Percentiles rank a stretch among this genome's conserved stretches.
Evolutionary conservation across 2,113 vertebrate species (phyloP).

Genomic region (Oryctolagus cuniculus): mOryCun1.1 NC_091439.1:17727001-17727500

Average conservation of each 20-base stretch:
- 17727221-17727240: background rate
- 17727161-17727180: background rate
- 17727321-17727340: background rate
- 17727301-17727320: background rate
- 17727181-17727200: background rate
- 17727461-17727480: background rate
- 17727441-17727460: background rate
- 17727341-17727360: background rate
- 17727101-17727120: too few relatives aligned
- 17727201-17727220: background rate
- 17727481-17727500: background rate
- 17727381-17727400: background rate
- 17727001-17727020: background rate
- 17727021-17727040: accelerated
- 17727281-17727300: background rate
- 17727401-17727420: too few relatives aligned
- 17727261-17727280: background rate
- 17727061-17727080: background rate
- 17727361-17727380: background rate
- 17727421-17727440: background rate
- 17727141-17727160: background rate
- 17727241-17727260: background rate
- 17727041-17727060: background rate
- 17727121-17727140: background rate
- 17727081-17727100: background rate